A percentile compares a stretch with the other conserved stretches of the same genome.
Evolutionary conservation across 2,797 vertebrate species (phyloP).

Genomic region (Lateolabrax maculatus): DNA sequence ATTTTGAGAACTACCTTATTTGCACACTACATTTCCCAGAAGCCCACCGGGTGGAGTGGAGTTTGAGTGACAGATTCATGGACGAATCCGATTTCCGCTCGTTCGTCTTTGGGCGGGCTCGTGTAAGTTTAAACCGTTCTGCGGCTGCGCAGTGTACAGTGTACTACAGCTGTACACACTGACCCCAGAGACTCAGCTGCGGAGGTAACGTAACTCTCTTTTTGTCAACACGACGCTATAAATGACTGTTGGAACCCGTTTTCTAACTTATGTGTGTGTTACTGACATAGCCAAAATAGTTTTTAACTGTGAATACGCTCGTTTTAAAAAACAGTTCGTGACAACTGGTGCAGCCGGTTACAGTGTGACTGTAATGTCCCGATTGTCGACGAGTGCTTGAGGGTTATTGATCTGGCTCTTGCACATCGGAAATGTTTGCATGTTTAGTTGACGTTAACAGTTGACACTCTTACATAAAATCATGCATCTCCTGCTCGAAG

Average conservation of each 20-base stretch:
- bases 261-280: neutral
- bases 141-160: constrained; percentile 51
- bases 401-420: constrained; percentile 38
- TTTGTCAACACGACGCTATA: neutral
- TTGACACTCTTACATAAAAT: neutral
- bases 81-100: constrained; percentile 40
- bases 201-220: constrained; percentile 52
- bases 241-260: neutral
- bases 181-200: constrained; percentile 33
- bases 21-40: constrained; percentile 60
- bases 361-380: constrained; percentile 14
- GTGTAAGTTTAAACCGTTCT: neutral
- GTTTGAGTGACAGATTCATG: neutral
- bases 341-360: constrained; percentile 29
- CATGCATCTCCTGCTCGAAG: neutral
- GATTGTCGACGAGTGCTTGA: constrained; percentile 1
- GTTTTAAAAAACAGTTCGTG: neutral
- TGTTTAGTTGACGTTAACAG: constrained; percentile 5
- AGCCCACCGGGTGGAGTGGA: rapidly evolving
- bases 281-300: neutral
- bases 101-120: constrained; percentile 5
- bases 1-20: neutral
- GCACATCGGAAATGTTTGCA: constrained; percentile 7
- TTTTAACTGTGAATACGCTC: neutral
- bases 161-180: constrained; percentile 31